Percentiles rank a stretch among this genome's conserved stretches.
Evolutionary conservation across 2,797 vertebrate genomes (phyloP).

Genomic region (Nyctibius grandis): DNA sequence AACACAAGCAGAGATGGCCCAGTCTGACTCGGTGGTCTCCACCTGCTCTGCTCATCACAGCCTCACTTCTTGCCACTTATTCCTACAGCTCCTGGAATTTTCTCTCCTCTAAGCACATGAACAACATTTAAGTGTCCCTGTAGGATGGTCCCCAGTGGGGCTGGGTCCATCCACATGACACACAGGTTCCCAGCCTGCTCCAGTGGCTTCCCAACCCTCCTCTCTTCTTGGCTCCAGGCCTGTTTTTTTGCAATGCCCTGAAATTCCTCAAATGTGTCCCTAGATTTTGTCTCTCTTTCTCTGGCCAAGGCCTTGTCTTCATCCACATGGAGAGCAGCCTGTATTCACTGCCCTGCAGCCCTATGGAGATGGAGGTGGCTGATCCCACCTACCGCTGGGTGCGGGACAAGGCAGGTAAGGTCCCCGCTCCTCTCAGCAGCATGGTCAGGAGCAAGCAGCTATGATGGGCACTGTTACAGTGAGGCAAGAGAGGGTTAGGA

Average conservation of each 20-base stretch:
- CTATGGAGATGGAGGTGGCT: neutral
- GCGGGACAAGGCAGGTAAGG: neutral
- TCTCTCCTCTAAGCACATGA: neutral
- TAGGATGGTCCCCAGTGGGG: neutral
- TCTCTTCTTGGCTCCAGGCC: neutral
- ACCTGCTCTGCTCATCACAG: neutral
- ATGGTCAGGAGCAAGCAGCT: neutral
- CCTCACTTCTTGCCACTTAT: neutral
- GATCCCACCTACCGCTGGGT: neutral
- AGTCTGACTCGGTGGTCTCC: neutral
- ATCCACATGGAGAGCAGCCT: neutral
- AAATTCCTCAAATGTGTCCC: neutral
- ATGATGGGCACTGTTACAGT: neutral
- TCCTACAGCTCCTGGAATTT: neutral
- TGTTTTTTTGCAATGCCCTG: neutral
- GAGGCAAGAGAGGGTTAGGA: neutral
- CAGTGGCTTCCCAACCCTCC: neutral
- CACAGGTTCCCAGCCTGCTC: neutral
- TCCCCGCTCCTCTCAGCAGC: neutral
- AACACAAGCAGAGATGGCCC: neutral
- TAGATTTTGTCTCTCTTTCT: neutral
- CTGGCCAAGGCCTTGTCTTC: neutral
- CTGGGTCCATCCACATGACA: neutral
- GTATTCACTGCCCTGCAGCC: neutral
- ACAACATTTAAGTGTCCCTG: neutral